Percentiles rank a stretch among this genome's conserved stretches.
Conservation (phyloP, 1,140 invertebrate species). For the Acarapis woodi region DNA sequence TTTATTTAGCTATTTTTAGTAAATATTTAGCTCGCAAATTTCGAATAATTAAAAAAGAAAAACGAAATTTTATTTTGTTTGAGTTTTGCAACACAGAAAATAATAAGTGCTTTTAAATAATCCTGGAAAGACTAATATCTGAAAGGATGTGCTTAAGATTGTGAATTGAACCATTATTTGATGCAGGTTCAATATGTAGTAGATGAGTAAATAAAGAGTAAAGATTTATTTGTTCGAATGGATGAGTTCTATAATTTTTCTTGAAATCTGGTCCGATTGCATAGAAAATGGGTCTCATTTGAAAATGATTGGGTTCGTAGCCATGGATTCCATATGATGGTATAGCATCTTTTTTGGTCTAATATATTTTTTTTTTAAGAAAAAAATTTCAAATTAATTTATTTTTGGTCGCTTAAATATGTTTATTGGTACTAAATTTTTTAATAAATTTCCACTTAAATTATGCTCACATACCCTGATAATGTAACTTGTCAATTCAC, state of each 20-base stretch:
- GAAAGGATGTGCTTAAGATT: conserved; percentile 1
- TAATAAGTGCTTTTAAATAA: too few relatives aligned
- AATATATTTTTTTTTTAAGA: too few relatives aligned
- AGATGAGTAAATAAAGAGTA: conserved; percentile 21
- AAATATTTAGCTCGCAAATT: too few relatives aligned
- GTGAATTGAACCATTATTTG: conserved; percentile 17
- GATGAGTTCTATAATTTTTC: conserved; percentile 9
- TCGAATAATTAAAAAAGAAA: too few relatives aligned
- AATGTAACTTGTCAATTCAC: too few relatives aligned
- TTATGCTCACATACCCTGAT: conserved; percentile 7
- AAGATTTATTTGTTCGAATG: conserved; percentile 20
- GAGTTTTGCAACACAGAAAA: too few relatives aligned
- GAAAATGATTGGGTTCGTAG: conserved; percentile 15
- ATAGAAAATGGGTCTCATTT: conserved; percentile 21
- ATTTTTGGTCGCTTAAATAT: too few relatives aligned
- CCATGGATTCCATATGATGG: conserved; percentile 15
- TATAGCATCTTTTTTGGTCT: background rate
- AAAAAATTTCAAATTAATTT: too few relatives aligned
- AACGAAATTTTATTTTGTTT: too few relatives aligned
- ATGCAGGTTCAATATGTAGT: conserved; percentile 16
- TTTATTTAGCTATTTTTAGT: too few relatives aligned
- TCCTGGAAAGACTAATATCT: too few relatives aligned
- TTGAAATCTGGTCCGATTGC: conserved; percentile 21
- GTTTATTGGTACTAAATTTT: too few relatives aligned
- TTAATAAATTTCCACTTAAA: conserved; percentile 19